Evolutionary conservation across 2,113 vertebrate species (phyloP), one percentile per base, ranked within the genome.

Genomic region (Fulmarus glacialis): DNA sequence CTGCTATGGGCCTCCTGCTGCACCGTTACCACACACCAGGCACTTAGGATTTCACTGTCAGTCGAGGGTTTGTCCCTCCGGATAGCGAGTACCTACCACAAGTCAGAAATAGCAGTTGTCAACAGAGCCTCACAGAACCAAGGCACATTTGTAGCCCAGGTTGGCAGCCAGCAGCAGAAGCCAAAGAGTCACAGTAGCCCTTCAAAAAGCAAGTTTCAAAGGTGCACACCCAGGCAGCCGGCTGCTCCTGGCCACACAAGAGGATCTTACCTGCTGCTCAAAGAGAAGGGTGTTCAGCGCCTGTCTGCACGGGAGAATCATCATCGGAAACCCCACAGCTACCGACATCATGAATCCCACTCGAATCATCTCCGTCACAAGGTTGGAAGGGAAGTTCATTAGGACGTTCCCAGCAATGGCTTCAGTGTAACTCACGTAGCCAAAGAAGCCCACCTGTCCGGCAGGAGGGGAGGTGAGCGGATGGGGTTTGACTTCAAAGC

Each of bases 321-420:
- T 99, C 99, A 99, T 99, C 3, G 99, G 99, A 87, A 99, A 99
- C 16, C 99, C 99, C 63, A 99, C 99, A 0, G 99, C 99, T 96
- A 99, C 99, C 0, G 99, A 99, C 99, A 99, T 99, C 99, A 99
- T 99, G 91, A 99, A 99, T 52, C 99, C 99, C 87, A 99, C 98
- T 0, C 99, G 99, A 86, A 99, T 99, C 99, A 99, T 99, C 98
- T 99, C 99, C 0, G 99, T 99, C 97, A 99, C 99, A 82, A 99
- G 97, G 98, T 99, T 99, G 95, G 99, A 99, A 4, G 99, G 99
- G 96, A 99, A 99, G 97, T 99, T 99, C 98, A 99, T 99, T 14
- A 99, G 98, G 53, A 99, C 99, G 1, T 99, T 99, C 59, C 99
- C 99, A 1, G 98, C 99, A 1, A 99, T 99, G 97, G 98, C 98